phyloP scores from a whole-genome alignment of 2,888 invertebrate genomes.

The Drosophila yooni region DNA sequence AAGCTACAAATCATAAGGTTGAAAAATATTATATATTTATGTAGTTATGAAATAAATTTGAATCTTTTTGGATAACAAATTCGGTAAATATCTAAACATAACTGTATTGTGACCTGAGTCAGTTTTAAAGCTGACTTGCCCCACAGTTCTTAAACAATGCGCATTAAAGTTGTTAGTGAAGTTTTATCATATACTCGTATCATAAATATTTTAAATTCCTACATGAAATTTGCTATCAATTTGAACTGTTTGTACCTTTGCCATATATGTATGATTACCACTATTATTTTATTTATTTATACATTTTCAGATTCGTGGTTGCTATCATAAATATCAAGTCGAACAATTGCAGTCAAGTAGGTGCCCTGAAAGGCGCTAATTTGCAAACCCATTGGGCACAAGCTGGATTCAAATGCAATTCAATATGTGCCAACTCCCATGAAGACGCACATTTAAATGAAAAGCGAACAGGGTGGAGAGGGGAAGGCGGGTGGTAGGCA shows the following conservation, averaged over 20 bases:
- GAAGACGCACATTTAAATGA: conserved; percentile 49
- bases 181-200: not conserved
- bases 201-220: not conserved
- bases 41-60: not conserved
- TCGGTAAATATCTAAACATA: not conserved
- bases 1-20: not conserved
- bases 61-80: not conserved
- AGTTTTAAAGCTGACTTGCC: not conserved
- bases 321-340: not conserved
- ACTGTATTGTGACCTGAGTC: not conserved
- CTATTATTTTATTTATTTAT: not conserved
- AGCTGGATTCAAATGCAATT: conserved; percentile 28
- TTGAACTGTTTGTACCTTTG: not conserved
- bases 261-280: not conserved
- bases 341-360: not conserved
- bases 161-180: not conserved
- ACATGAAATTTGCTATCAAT: not conserved
- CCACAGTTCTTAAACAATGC: not conserved
- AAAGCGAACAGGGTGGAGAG: not conserved
- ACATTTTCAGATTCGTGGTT: not conserved
- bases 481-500: not conserved
- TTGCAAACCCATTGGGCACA: conserved; percentile 27
- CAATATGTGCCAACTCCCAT: conserved; percentile 49
- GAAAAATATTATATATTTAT: not conserved
- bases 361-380: conserved; percentile 12